These are phyloP conservation scores for Clarias platycephalus DNA, from an alignment of 2,797 vertebrate genomes.

Conservation along the genomic window DNA sequence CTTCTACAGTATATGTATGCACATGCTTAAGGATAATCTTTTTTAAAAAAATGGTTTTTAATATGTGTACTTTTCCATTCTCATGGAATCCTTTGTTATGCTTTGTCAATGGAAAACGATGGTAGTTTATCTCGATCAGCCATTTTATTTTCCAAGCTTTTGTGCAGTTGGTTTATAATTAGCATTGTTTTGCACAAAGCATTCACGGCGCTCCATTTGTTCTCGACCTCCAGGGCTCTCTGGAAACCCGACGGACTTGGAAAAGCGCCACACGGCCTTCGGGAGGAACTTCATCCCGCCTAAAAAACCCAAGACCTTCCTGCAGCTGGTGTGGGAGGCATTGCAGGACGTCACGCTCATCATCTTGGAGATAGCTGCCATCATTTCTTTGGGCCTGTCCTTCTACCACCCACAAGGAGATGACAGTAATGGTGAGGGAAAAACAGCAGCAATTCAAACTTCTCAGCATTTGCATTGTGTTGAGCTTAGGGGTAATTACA, in stretches of 20 bases:
- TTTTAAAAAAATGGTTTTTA: not conserved
- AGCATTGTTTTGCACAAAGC: constrained; percentile 19
- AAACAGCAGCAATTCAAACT: not conserved
- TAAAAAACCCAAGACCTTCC: constrained; percentile 93
- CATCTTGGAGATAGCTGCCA: constrained; percentile 94
- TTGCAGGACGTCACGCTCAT: constrained; percentile 97
- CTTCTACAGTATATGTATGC: not conserved
- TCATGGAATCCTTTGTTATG: not conserved
- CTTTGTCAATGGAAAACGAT: constrained; percentile 2
- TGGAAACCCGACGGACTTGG: constrained; percentile 88
- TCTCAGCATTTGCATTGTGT: constrained; percentile 18
- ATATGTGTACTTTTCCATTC: not conserved
- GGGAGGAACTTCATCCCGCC: constrained; percentile 94
- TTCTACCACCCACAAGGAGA: constrained; percentile 90
- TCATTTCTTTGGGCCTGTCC: constrained; percentile 92
- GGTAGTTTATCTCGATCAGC: not conserved
- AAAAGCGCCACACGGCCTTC: constrained; percentile 84
- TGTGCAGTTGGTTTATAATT: constrained; percentile 20
- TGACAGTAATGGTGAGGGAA: constrained; percentile 79
- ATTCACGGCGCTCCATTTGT: constrained; percentile 7
- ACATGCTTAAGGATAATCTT: not conserved
- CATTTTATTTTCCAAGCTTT: constrained; percentile 13
- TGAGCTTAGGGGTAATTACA: constrained; percentile 14
- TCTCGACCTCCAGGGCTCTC: constrained; percentile 80
- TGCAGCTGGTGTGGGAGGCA: constrained; percentile 97